These are phyloP conservation scores for Protonibea diacanthus DNA, from an alignment of 2,797 vertebrate species.

Conservation along the genomic window DNA sequence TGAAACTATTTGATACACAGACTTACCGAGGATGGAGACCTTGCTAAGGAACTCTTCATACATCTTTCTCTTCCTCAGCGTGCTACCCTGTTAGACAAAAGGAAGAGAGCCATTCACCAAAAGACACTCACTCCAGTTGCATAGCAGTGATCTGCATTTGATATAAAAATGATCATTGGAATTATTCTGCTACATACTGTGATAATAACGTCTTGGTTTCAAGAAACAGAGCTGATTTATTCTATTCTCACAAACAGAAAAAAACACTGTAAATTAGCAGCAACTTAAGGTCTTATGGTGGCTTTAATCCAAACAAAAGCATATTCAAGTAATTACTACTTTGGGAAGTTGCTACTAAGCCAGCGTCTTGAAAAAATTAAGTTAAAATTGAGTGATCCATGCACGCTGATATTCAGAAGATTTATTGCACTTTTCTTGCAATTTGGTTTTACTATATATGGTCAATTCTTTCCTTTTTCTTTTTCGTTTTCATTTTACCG, in stretches of 20 bases:
- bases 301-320: slow-evolving; percentile 23
- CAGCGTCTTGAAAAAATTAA: not conserved
- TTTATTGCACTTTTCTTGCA: not conserved
- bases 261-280: not conserved
- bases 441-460: not conserved
- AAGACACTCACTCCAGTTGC: slow-evolving; percentile 4
- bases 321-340: slow-evolving; percentile 23
- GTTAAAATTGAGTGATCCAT: not conserved
- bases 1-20: not conserved
- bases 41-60: slow-evolving; percentile 98
- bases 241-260: slow-evolving; percentile 1
- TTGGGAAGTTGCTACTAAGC: slow-evolving; percentile 3
- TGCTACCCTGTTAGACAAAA: slow-evolving; percentile 90
- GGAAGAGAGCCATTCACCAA: slow-evolving; percentile 33
- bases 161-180: not conserved
- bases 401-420: not conserved
- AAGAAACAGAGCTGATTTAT: slow-evolving; percentile 2
- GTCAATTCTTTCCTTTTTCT: not conserved
- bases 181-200: slow-evolving; percentile 14
- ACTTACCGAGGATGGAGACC: slow-evolving; percentile 96
- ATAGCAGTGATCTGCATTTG: not conserved
- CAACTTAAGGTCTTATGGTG: not conserved
- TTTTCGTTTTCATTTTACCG: not conserved
- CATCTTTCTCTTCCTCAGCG: slow-evolving; percentile 96
- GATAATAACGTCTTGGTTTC: not conserved